Percentiles rank a stretch among this genome's conserved stretches.
Evolutionary conservation across 2,113 vertebrate genomes (phyloP).

Genomic region (Elephantulus edwardii): DNA sequence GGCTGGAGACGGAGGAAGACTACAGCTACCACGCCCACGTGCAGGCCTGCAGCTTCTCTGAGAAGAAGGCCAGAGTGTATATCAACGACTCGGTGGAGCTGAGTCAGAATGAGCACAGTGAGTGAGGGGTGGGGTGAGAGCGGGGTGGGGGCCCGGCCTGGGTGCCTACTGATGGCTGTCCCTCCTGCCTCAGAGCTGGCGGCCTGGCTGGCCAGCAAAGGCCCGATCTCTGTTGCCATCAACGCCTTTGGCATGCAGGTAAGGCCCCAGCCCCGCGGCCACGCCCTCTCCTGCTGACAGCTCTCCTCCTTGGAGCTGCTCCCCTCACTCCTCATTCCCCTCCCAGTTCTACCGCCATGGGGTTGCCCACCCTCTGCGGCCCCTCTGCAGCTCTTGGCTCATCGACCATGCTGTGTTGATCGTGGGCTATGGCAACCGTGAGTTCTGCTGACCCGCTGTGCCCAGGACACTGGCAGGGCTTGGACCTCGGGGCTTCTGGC

Average conservation of each 20-base stretch:
- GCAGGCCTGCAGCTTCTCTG: slow-evolving; percentile 87
- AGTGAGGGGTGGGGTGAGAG: neutral
- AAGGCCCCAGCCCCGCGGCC: neutral
- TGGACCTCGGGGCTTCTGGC: neutral
- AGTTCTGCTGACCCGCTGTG: slow-evolving; percentile 59
- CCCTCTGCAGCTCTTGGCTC: slow-evolving; percentile 93
- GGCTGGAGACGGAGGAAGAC: slow-evolving; percentile 91
- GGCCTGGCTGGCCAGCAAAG: slow-evolving; percentile 91
- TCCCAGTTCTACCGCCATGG: slow-evolving; percentile 91
- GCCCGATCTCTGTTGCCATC: slow-evolving; percentile 91
- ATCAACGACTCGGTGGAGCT: slow-evolving; percentile 93
- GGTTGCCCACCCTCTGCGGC: slow-evolving; percentile 89
- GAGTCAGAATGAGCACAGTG: slow-evolving; percentile 88
- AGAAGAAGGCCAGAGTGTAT: slow-evolving; percentile 88
- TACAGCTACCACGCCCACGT: slow-evolving; percentile 89
- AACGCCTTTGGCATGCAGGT: slow-evolving; percentile 97
- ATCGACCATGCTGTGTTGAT: slow-evolving; percentile 93
- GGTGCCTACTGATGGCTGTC: neutral
- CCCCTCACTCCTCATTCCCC: neutral
- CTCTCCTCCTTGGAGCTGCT: neutral
- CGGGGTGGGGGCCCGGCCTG: neutral
- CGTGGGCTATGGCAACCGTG: slow-evolving; percentile 92
- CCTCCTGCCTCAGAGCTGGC: slow-evolving; percentile 86
- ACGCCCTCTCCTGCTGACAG: fast-evolving
- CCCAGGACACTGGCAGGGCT: neutral